Conservation (phyloP, 2,113 vertebrate genomes). For the Strix uralensis region DNA sequence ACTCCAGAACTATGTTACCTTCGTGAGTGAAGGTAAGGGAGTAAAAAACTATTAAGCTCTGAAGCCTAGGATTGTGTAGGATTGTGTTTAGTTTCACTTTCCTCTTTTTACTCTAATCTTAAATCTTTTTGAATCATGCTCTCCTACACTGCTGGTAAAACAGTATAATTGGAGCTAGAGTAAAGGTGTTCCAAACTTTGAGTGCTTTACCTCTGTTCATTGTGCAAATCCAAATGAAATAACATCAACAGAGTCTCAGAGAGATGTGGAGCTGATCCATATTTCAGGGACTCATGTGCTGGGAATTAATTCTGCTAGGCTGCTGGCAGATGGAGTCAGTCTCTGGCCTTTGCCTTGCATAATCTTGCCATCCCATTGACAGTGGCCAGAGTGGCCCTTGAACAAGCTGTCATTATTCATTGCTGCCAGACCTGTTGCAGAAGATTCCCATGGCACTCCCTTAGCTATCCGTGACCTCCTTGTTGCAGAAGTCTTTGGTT, state of each 20-base stretch:
- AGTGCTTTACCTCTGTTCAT: not conserved
- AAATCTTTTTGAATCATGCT: not conserved
- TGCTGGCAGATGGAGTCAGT: not conserved
- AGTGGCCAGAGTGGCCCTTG: not conserved
- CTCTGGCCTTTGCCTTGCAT: not conserved
- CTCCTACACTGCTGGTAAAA: not conserved
- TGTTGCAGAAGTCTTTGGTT: not conserved
- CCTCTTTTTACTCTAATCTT: not conserved
- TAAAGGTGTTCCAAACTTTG: not conserved
- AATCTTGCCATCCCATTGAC: not conserved
- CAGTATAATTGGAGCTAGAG: not conserved
- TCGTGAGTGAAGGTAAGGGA: too few species aligned
- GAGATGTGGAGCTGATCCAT: not conserved
- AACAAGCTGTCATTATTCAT: not conserved
- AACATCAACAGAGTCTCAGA: not conserved
- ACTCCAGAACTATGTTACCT: rapidly evolving
- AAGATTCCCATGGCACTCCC: not conserved
- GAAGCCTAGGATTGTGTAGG: not conserved
- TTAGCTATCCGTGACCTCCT: not conserved
- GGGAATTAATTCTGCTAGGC: not conserved
- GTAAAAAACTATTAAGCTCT: not conserved
- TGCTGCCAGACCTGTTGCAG: not conserved
- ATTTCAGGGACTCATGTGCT: not conserved
- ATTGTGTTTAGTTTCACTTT: not conserved
- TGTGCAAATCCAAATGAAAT: not conserved